Evolutionary conservation across 2,888 invertebrate species (phyloP), one percentile per base, ranked within the genome.

Genomic region (Cerastis rubricosa): DNA sequence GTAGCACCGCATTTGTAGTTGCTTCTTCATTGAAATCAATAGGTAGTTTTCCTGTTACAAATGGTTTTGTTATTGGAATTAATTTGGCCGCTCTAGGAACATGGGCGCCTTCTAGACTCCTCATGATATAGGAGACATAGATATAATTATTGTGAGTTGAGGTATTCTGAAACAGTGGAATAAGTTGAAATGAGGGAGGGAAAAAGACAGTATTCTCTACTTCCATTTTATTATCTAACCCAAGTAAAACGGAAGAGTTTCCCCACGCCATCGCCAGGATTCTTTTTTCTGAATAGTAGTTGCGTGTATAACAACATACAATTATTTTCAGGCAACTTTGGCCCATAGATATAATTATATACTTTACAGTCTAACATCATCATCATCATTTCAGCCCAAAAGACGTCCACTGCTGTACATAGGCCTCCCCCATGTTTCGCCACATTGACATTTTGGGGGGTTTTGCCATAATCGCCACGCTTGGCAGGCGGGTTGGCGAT

Each of bases 41-140:
- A 35, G 25, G 14, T 14, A 59, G n/a, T 84, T 84, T 84, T 86
- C 84, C 86, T 84, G 84, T 69, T 74, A 59, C 11, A n/a, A 61
- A 77, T 69, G n/a, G 19, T 45, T 2, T 57, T 70, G 64, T 71
- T 65, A 57, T 64, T 85, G 40, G 49, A 61, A 78, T 83, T 65
- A 74, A 74, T 83, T 78, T 61, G 49, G 0, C 14, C 5, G n/a
- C 63, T 51, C 43, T 35, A 22, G 25, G 61, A 83, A 68, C 35
- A 40, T 19, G 11, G 25, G 14, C 45, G 35, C 35, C 59, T 76
- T 29, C n/a, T 47, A 43, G 76, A 65, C 22, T 49, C 5, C 65
- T 25, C 17, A 74, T 45, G 9, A 12, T 51, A 47, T 35, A 47
- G 43, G 35, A 35, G 11, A 43, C 17, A 11, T 12, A 65, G 1